phyloP scores from a whole-genome alignment of 2,888 invertebrate species.

The Formica aserva region DNA sequence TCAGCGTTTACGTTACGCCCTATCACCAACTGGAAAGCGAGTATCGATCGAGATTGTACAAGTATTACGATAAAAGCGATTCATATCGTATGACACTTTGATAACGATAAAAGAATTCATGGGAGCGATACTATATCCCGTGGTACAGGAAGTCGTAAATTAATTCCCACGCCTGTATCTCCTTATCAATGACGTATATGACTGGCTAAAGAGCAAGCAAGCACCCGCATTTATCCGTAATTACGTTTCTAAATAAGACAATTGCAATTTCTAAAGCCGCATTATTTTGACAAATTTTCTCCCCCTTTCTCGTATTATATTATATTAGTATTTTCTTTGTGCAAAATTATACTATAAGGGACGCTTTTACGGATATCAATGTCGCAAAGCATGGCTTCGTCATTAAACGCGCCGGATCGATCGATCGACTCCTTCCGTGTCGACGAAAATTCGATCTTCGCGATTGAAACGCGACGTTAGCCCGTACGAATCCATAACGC shows the following conservation, averaged over 20 bases:
- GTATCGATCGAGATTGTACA: not conserved
- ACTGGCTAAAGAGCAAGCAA: not conserved
- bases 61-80: constrained; percentile 7
- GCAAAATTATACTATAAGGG: not conserved
- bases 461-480: constrained; percentile 21
- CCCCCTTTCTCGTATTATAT: not conserved
- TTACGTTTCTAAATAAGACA: not conserved
- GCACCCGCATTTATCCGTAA: not conserved
- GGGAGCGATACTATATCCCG: constrained; percentile 28
- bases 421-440: constrained; percentile 1
- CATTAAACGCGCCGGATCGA: constrained; percentile 27
- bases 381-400: constrained; percentile 22
- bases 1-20: not conserved
- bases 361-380: constrained; percentile 12
- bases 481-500: constrained; percentile 55
- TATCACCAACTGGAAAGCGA: not conserved
- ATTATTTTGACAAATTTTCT: not conserved
- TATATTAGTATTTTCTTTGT: not conserved
- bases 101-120: constrained; percentile 36
- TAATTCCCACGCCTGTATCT: constrained; percentile 37
- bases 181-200: constrained; percentile 29
- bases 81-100: not conserved
- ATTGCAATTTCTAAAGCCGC: not conserved
- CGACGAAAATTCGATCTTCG: constrained; percentile 41
- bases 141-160: constrained; percentile 40